Percentiles rank a stretch among this genome's conserved stretches.
These are phyloP conservation scores for Natator depressus DNA, from an alignment of 2,113 vertebrate genomes.

Conservation along the genomic window DNA sequence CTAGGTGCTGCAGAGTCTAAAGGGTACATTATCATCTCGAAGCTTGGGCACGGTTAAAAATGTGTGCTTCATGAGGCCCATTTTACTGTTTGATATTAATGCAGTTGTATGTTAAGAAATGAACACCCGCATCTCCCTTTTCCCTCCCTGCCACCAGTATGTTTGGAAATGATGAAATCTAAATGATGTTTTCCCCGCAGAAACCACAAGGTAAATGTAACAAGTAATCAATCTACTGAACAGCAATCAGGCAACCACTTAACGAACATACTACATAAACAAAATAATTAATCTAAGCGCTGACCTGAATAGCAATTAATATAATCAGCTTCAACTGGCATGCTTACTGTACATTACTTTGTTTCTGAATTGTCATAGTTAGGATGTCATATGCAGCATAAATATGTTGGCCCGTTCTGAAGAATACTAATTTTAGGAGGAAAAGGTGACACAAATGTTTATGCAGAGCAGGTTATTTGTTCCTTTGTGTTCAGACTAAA, in stretches of 20 bases:
- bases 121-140: neutral
- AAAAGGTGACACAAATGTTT: constrained; percentile 50
- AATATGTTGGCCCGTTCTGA: constrained; percentile 53
- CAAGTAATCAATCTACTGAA: constrained; percentile 77
- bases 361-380: constrained; percentile 57
- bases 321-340: constrained; percentile 59
- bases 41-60: constrained; percentile 36
- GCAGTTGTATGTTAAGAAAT: constrained; percentile 7
- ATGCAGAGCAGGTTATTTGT: constrained; percentile 31
- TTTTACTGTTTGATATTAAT: constrained; percentile 10
- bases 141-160: constrained; percentile 41
- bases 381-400: constrained; percentile 42
- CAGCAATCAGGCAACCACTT: constrained; percentile 78
- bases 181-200: constrained; percentile 72
- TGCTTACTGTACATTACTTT: constrained; percentile 47
- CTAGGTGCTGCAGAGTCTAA: neutral
- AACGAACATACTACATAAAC: constrained; percentile 75
- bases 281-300: constrained; percentile 80
- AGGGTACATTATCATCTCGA: neutral
- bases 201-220: constrained; percentile 78
- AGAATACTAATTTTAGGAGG: constrained; percentile 70
- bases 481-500: constrained; percentile 58
- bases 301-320: constrained; percentile 79
- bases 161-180: constrained; percentile 67
- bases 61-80: constrained; percentile 7